These are phyloP conservation scores for Malurus alboscapulatus DNA, from an alignment of 2,113 vertebrate species.

Conservation along the genomic window DNA sequence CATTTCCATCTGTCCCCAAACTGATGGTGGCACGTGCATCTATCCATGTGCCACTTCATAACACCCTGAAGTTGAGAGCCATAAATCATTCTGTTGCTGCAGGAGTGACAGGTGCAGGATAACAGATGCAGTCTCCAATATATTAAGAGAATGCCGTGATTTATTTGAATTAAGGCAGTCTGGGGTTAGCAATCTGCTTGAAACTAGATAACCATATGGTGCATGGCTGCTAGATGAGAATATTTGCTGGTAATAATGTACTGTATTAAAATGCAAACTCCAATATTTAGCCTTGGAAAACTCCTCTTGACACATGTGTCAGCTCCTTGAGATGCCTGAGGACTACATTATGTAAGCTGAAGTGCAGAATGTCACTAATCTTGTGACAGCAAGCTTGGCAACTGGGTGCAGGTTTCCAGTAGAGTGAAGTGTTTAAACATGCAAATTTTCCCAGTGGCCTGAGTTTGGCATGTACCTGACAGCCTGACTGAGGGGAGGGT, in stretches of 20 bases:
- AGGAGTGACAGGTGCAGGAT: constrained; percentile 51
- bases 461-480: background rate
- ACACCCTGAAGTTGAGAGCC: constrained; percentile 2
- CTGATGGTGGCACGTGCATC: constrained; percentile 4
- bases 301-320: constrained; percentile 49
- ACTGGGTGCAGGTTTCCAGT: background rate
- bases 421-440: background rate
- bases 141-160: constrained; percentile 57
- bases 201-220: constrained; percentile 69
- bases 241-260: constrained; percentile 47
- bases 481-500: background rate
- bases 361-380: constrained; percentile 15
- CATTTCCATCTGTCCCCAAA: constrained; percentile 37
- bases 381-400: background rate
- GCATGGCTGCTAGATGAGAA: constrained; percentile 38
- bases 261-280: constrained; percentile 54
- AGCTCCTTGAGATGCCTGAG: constrained; percentile 44
- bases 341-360: background rate
- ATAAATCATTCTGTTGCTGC: constrained; percentile 56
- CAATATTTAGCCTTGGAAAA: constrained; percentile 56
- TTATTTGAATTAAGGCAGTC: constrained; percentile 57
- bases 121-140: constrained; percentile 56
- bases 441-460: background rate
- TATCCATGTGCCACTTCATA: constrained; percentile 29
- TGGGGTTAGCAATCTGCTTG: constrained; percentile 65